Conservation (phyloP, 2,113 vertebrate species). For the Aspiorhynchus laticeps region DNA sequence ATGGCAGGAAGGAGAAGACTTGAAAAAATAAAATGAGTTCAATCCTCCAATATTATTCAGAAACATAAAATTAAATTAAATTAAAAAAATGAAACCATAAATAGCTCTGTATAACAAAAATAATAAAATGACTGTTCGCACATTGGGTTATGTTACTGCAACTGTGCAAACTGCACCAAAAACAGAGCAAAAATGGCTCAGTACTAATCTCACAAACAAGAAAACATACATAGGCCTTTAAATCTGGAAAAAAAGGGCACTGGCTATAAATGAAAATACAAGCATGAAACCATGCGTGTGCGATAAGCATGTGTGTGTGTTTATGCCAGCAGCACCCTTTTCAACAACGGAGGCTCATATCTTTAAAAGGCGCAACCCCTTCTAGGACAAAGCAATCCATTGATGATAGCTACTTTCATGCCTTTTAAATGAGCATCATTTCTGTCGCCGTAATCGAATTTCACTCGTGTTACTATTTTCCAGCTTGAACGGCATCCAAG, state of each 20-base stretch:
- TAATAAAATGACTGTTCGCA: neutral
- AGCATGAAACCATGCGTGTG: neutral
- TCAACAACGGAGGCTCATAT: neutral
- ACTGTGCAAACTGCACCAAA: neutral
- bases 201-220: neutral
- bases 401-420: slow-evolving; percentile 41
- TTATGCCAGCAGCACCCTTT: neutral
- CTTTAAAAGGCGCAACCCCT: neutral
- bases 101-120: neutral
- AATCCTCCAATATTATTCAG: neutral
- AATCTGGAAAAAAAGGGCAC: neutral
- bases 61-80: neutral
- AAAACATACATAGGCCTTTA: neutral
- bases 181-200: neutral
- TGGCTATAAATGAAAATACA: neutral
- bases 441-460: slow-evolving; percentile 64
- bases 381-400: slow-evolving; percentile 35
- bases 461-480: slow-evolving; percentile 69
- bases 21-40: too few species aligned
- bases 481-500: slow-evolving; percentile 62
- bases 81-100: neutral
- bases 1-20: neutral
- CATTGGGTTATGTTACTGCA: neutral
- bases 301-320: neutral
- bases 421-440: slow-evolving; percentile 66